Conservation (phyloP, 2,113 vertebrate genomes). For the Piaya cayana region DNA sequence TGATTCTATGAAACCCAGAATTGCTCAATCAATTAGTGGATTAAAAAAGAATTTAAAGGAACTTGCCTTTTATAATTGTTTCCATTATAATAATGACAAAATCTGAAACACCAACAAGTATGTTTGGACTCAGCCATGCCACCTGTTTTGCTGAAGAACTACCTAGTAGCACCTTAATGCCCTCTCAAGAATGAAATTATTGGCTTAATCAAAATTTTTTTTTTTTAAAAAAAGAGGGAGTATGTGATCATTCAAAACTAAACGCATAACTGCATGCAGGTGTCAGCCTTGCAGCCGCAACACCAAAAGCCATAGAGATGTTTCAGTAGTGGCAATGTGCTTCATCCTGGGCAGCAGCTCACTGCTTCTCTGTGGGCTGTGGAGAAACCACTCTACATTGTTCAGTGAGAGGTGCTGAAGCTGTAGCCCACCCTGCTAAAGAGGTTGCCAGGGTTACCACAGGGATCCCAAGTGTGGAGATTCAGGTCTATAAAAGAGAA, state of each 20-base stretch:
- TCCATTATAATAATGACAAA: background rate
- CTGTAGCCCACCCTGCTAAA: background rate
- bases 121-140: background rate
- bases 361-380: background rate
- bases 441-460: slow-evolving; percentile 18
- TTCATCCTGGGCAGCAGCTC: accelerated
- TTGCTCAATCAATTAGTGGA: background rate
- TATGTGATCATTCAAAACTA: background rate
- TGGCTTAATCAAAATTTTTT: background rate
- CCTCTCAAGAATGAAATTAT: background rate
- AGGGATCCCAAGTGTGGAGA: background rate
- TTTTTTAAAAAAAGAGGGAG: background rate
- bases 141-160: background rate
- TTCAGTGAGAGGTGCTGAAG: background rate
- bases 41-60: background rate
- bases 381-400: background rate
- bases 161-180: background rate
- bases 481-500: background rate
- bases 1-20: too few relatives aligned
- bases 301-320: background rate
- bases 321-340: background rate
- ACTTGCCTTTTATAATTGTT: background rate
- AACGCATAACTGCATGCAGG: background rate
- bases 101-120: background rate
- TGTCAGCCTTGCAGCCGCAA: background rate